Base-by-base conservation (phyloP, 2,113 vertebrate species). In the Heloderma charlesbogerti region DNA sequence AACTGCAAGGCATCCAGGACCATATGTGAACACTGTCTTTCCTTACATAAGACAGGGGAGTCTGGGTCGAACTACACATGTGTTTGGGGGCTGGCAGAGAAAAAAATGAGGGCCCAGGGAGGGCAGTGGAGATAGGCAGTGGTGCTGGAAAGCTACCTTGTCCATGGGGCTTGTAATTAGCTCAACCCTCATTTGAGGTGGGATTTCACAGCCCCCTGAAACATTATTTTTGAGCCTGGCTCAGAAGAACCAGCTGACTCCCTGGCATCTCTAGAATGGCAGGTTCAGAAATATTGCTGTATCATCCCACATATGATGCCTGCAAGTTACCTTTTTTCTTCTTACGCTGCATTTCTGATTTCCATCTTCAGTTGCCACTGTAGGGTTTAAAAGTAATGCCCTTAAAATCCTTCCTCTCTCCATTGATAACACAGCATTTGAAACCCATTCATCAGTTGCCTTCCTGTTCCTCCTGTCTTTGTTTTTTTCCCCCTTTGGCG, bases 221-320 rank as follows among this genome's bases (percentile, higher is more conserved):
- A 4, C 34, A 60, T n/a, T 20, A 6, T 22, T 80, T 60, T 82
- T 82, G 57, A 63, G 57, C 20, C 81, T 63, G n/a, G 8, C 57
- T 84, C 1, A 4, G 20, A 60, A 37, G n/a, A 43, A 84, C 8
- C 8, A 31, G 77, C 5, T 27, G 6, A 48, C 34, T n/a, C n/a
- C n/a, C n/a, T n/a, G n/a, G n/a, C 31, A 60, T 60, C 25, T 29
- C n/a, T 78, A 67, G 10, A 22, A 86, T 74, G 60, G 3, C 0
- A n/a, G 87, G 71, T 75, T 87, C n/a, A 89, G 86, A 37, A 5
- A 4, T 93, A 63, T 89, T 90, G 82, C 82, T 74, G 5, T 66
- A 88, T 74, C 45, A 51, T 66, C 20, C 7, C 74, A n/a, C n/a
- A n/a, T n/a, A n/a, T n/a, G n/a, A n/a, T n/a, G n/a, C n/a, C 8